phyloP scores from a whole-genome alignment of 2,888 invertebrate species.

The Zeuzera pyrina region DNA sequence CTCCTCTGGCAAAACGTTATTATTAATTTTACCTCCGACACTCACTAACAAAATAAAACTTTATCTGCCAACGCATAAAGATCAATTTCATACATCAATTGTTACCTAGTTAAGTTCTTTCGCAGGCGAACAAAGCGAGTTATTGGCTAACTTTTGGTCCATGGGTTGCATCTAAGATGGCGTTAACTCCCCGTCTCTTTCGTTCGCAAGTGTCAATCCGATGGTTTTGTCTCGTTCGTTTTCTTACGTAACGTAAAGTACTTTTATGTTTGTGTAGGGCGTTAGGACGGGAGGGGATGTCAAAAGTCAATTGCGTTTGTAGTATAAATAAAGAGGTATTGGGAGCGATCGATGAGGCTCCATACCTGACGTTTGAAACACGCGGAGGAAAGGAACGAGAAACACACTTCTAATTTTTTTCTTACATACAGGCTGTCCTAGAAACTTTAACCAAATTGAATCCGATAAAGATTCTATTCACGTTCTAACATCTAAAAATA shows the following conservation, averaged over 20 bases:
- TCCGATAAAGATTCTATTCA: too few species aligned
- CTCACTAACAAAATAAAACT: slow-evolving; percentile 28
- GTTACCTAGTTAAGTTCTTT: slow-evolving; percentile 33
- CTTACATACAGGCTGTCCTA: too few species aligned
- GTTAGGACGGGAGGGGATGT: slow-evolving; percentile 37
- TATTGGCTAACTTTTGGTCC: slow-evolving; percentile 70
- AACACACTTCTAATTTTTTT: too few species aligned
- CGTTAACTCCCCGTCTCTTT: slow-evolving; percentile 43
- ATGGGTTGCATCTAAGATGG: slow-evolving; percentile 69
- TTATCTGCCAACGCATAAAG: slow-evolving; percentile 28
- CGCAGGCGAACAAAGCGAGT: slow-evolving; percentile 32
- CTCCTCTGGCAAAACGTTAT: slow-evolving; percentile 42
- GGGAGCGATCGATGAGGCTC: slow-evolving; percentile 41
- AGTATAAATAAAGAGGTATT: slow-evolving; percentile 53
- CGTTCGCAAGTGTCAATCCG: slow-evolving; percentile 17
- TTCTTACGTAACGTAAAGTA: slow-evolving; percentile 51
- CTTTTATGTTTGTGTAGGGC: slow-evolving; percentile 50
- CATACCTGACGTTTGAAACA: too few species aligned
- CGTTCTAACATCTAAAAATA: too few species aligned
- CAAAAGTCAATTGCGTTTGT: slow-evolving; percentile 50
- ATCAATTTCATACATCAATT: slow-evolving; percentile 33
- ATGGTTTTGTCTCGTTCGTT: slow-evolving; percentile 38
- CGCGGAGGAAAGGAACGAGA: too few species aligned
- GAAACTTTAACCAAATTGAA: too few species aligned
- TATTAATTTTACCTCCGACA: slow-evolving; percentile 40